phyloP scores from a whole-genome alignment of 2,888 invertebrate species.

The Drosophila dives region DNA sequence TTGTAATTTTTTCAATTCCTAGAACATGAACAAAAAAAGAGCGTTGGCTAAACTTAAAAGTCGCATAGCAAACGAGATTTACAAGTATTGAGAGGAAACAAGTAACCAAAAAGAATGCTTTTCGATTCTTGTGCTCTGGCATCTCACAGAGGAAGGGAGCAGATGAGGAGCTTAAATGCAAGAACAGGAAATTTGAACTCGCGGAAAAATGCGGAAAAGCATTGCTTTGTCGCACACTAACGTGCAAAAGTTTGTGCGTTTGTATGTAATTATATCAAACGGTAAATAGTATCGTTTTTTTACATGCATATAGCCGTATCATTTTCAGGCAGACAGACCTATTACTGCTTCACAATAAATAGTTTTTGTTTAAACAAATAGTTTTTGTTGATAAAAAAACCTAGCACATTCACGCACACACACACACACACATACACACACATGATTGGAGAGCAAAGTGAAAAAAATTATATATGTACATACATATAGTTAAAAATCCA shows the following conservation, averaged over 20 bases:
- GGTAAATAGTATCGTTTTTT: slow-evolving; percentile 51
- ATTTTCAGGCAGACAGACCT: slow-evolving; percentile 33
- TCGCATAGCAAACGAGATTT: slow-evolving; percentile 71
- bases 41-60: slow-evolving; percentile 19
- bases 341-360: slow-evolving; percentile 50
- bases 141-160: slow-evolving; percentile 4
- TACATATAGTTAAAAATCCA: slow-evolving; percentile 43
- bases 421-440: background rate
- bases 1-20: slow-evolving; percentile 4
- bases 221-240: slow-evolving; percentile 19
- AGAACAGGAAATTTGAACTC: slow-evolving; percentile 78
- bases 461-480: slow-evolving; percentile 33
- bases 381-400: slow-evolving; percentile 55
- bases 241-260: slow-evolving; percentile 8
- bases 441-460: slow-evolving; percentile 32
- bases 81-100: slow-evolving; percentile 67
- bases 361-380: slow-evolving; percentile 55
- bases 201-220: slow-evolving; percentile 71
- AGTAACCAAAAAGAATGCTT: slow-evolving; percentile 47
- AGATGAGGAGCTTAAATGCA: slow-evolving; percentile 30
- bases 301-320: slow-evolving; percentile 30
- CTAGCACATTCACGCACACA: slow-evolving; percentile 23
- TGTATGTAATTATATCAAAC: slow-evolving; percentile 33
- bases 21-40: slow-evolving; percentile 17
- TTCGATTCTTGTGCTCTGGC: slow-evolving; percentile 28